Base-by-base conservation (phyloP, 1,140 invertebrate species). In the Drosophila melanica region DNA sequence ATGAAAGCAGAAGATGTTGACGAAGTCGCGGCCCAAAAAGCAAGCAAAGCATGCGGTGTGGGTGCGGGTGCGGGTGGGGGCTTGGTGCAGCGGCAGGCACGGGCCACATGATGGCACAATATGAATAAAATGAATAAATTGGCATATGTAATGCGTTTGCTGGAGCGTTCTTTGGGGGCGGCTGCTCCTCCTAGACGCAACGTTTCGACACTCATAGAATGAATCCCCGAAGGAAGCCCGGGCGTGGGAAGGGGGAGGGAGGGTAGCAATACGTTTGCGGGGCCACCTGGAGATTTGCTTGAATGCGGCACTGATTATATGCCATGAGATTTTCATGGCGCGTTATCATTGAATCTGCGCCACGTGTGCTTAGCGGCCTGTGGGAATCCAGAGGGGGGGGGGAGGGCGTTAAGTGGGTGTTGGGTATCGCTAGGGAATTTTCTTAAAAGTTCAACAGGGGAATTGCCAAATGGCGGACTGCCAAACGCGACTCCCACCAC, bases 91-190 rank as follows among this genome's bases (percentile, higher is more conserved):
- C n/a, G n/a, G 39, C 7, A 20, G 18, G 51, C n/a, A 44, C 11
- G 47, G 41, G 20, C 42, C 60, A 48, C 41, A 48, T 63, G 59
- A 72, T 68, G 67, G 55, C 65, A 79, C 82, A 86, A 86, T 87
- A 86, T 87, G 82, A 86, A 86, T 86, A 86, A 81, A 86, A 86
- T 86, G 82, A 86, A 86, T 86, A 86, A 86, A 86, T 86, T 86
- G 82, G 82, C 82, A 87, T 86, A 86, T 86, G 82, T 81, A 86
- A 86, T 86, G 78, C 71, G 78, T 81, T 87, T 79, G 77, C 62
- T 59, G 58, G 50, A 44, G 44, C 35, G 54, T 50, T 35, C 27
- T 44, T 30, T 2, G 20, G 20, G 55, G 39, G 18, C 8, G 16
- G 58, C 18, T n/a, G 44, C 42, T 45, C 9, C 30, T 33, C 1